Conservation (phyloP, 2,888 invertebrate genomes). For the Platerodrilus igneus region DNA sequence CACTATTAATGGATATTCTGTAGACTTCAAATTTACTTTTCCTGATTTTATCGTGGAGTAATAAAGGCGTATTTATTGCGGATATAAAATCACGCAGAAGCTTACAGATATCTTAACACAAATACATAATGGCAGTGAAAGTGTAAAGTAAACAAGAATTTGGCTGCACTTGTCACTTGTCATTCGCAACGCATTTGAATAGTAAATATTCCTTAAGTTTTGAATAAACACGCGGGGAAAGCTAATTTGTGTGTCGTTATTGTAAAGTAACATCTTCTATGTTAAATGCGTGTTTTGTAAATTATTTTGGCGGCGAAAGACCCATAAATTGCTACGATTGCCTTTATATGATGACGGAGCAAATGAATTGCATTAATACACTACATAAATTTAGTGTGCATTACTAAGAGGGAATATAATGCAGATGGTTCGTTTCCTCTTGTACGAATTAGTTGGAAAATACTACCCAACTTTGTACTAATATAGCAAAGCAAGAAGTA, state of each 20-base stretch:
- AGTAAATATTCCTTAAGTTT: constrained; percentile 21
- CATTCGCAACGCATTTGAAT: constrained; percentile 23
- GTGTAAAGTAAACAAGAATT: constrained; percentile 25
- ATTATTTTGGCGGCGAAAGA: constrained; percentile 16
- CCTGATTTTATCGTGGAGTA: too few relatives aligned
- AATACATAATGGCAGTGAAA: constrained; percentile 12
- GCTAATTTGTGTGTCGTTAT: constrained; percentile 22
- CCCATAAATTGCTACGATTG: constrained; percentile 27
- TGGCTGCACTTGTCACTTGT: constrained; percentile 20
- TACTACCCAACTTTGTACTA: too few relatives aligned
- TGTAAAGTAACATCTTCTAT: constrained; percentile 17
- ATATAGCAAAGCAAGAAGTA: too few relatives aligned
- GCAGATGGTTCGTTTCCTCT: constrained; percentile 8
- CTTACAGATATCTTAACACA: constrained; percentile 1
- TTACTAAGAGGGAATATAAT: constrained; percentile 17
- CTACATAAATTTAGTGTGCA: constrained; percentile 23
- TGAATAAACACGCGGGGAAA: constrained; percentile 24
- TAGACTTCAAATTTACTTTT: constrained; percentile 18
- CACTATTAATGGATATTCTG: constrained; percentile 33
- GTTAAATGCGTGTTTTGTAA: constrained; percentile 20
- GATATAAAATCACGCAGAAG: neutral
- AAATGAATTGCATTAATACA: constrained; percentile 29
- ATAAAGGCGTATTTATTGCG: too few relatives aligned
- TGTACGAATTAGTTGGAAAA: too few relatives aligned
- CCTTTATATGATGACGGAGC: constrained; percentile 24